Evolutionary conservation across 92 coral and sea anemone genomes (phyloP).

Genomic region (Zoanthus sansibaricus): DNA sequence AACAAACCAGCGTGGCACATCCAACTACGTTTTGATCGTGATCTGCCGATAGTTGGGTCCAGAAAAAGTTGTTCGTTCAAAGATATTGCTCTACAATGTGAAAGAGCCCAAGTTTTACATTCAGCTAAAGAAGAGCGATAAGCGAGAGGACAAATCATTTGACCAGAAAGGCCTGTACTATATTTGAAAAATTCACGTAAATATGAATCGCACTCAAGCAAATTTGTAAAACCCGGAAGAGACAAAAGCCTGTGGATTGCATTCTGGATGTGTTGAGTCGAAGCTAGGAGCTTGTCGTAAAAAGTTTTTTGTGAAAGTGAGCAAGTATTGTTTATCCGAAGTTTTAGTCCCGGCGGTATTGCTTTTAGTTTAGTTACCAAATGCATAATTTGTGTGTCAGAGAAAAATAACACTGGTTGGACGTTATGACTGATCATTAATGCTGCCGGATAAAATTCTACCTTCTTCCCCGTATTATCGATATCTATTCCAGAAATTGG

Average conservation of each 20-base stretch:
- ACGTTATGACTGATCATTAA: constrained; percentile 41
- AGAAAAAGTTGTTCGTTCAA: constrained; percentile 25
- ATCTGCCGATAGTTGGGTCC: background rate
- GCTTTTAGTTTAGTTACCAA: background rate
- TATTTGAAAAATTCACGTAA: background rate
- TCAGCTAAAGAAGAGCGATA: constrained; percentile 12
- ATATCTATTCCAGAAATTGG: background rate
- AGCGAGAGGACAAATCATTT: constrained; percentile 30
- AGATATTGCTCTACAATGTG: background rate
- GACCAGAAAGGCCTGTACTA: background rate
- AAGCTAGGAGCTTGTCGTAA: background rate
- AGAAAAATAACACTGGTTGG: constrained; percentile 22
- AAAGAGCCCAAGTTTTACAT: constrained; percentile 31
- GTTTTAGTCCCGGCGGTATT: background rate
- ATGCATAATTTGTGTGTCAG: constrained; percentile 24
- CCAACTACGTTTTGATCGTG: constrained; percentile 16
- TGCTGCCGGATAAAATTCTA: constrained; percentile 27
- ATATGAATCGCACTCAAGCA: constrained; percentile 35
- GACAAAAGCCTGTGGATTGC: constrained; percentile 28
- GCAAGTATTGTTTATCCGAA: no score
- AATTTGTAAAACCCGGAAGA: background rate
- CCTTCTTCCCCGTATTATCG: constrained; percentile 30
- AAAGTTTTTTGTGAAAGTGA: no score
- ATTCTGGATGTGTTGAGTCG: constrained; percentile 18
- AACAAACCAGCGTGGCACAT: constrained; percentile 51